These are phyloP conservation scores for Uropetala carovei DNA, from an alignment of 2,888 invertebrate genomes.

Conservation along the genomic window DNA sequence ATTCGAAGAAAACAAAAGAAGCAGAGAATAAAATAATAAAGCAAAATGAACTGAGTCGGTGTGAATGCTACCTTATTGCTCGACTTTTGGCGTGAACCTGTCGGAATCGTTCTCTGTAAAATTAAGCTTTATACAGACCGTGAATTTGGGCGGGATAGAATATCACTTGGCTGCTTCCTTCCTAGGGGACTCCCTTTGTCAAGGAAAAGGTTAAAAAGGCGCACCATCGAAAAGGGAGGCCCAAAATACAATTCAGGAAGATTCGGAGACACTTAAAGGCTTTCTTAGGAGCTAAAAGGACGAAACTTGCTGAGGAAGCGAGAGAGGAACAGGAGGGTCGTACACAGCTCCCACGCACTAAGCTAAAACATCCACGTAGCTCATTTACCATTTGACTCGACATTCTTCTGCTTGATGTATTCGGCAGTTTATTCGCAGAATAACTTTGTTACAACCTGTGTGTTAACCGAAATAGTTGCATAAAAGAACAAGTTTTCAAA, in stretches of 20 bases:
- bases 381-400: background rate
- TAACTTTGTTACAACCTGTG: no score
- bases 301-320: conserved; percentile 31
- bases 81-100: background rate
- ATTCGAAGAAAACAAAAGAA: no score
- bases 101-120: background rate
- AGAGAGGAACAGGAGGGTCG: background rate
- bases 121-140: conserved; percentile 15
- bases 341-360: background rate
- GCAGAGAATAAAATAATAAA: no score
- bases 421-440: background rate
- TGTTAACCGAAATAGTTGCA: no score
- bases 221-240: background rate
- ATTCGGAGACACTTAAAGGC: conserved; percentile 23
- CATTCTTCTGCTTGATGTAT: background rate
- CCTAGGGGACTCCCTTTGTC: background rate
- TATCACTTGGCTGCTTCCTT: conserved; percentile 14
- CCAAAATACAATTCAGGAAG: conserved; percentile 44
- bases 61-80: background rate
- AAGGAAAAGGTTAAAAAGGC: conserved; percentile 19
- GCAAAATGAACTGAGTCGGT: background rate
- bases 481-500: no score
- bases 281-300: background rate
- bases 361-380: background rate
- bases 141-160: background rate